Base-by-base conservation (phyloP, 2,888 invertebrate genomes). In the Spicauda simplicius region DNA sequence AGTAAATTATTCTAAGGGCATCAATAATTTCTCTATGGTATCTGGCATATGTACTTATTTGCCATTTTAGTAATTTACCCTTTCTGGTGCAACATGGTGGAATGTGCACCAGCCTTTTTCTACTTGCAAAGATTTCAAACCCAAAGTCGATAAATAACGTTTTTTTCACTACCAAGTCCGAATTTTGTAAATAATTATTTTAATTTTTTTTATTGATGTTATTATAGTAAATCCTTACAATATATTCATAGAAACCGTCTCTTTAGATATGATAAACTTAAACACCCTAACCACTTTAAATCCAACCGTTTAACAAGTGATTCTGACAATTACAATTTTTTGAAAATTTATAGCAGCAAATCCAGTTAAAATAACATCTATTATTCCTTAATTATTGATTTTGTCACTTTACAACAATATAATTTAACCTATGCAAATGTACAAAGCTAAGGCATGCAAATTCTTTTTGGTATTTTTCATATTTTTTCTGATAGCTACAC, bases 391-490 rank as follows among this genome's bases (percentile, higher is more conserved):
- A 55, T 48, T 56, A 64, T 64, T 64, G 56, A 56, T 50, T 56
- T 64, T 14, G 30, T 48, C 48, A 55, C 25, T 41, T 48, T 45
- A 55, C 25, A 63, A 55, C 25, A 63, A 14, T 48, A 64, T 48
- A n/a, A 54, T 41, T 12, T 14, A 10, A 58, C 11, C 5, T 52
- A 57, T 4, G 50, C 37, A 25, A 7, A 64, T 56, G 6, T 58
- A 48, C 45, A 58, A 58, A 25, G 58, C 58, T 48, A 11, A 16
- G 2, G 61, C 64, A 64, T 57, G 64, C 52, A 64, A 64, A 64
- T 64, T 65, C 0, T 65, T 65, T 65, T 65, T 65, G 59, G 18
- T 59, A 11, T 14, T 54, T 65, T 59, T 65, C 3, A 19, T 56
- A n/a, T 25, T 20, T 65, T 65, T 65, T 45, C 30, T 16, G 20